Evolutionary conservation across 2,113 vertebrate species (phyloP), one percentile per base, ranked within the genome.

Genomic region (Passer domesticus): DNA sequence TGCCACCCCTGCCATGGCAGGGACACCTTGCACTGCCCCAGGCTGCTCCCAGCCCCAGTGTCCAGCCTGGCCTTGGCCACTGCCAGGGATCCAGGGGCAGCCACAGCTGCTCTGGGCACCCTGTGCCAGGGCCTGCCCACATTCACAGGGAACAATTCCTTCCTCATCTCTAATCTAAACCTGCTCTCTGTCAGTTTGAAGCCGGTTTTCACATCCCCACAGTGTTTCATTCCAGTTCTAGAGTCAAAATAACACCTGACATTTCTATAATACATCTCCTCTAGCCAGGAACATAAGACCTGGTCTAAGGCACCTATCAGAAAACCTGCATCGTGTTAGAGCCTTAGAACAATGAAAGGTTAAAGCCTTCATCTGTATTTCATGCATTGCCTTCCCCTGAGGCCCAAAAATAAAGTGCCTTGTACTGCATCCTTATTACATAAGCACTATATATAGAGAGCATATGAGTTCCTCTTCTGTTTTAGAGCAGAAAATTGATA

Each of bases 381-480:
- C 63, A 43, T 63, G n/a, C 66, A 46, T 27, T 87, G 75, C 74
- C 94, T 95, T 94, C 74, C 53, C 58, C 27, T 77, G 72, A 91
- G 75, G 67, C 83, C 90, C 87, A 95, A 95, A 95, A 96, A 97
- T 93, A 92, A 96, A 95, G 89, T 68, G 81, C 49, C 70, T 94
- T 81, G 39, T 82, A 83, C 37, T 85, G 79, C 69, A 79, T 90
- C 69, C 91, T 89, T 68, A 88, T 95, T 92, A 85, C 46, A 47
- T 96, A 96, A 96, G 84, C 62, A 55, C 77, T 83, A 92, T 89
- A 95, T 83, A 88, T 84, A 88, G 83, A 94, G 69, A 83, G 52
- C 46, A 90, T 50, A 78, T 52, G 80, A 91, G 70, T 72, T 88
- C 90, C 74, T 75, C 89, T 33, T 88, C 73, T 79, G 77, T 74